Base-by-base conservation (phyloP, 2,113 vertebrate species). In the Propithecus coquereli region DNA sequence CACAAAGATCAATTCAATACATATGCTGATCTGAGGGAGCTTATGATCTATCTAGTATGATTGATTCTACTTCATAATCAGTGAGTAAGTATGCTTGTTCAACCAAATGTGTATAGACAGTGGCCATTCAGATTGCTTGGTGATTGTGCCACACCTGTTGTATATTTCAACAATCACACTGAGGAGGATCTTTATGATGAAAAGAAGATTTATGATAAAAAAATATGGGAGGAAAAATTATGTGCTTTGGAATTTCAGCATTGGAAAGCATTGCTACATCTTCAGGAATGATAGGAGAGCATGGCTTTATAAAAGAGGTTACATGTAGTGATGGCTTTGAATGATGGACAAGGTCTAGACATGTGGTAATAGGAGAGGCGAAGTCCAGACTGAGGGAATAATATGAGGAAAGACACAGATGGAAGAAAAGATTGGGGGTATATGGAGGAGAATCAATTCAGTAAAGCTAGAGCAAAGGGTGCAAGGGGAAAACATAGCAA, bases 51-150 rank as follows among this genome's bases (percentile, higher is more conserved):
- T 14, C 27, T 27, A n/a, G 57, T 17, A 34, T 34, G 2, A 4
- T 32, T 8, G 2, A 5, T 40, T 8, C 23, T 34, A 27, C 12
- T 18, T 43, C 25, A 30, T 76, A 18, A 4, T 22, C 6, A 37
- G 3, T 6, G 0, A 11, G 43, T 23, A 32, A 30, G 6, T 13
- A 18, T 3, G 2, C 8, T 7, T 52, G 23, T n/a, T 73, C 45
- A 91, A n/a, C 37, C 43, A 70, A 8, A 23, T 20, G 5, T 68
- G 50, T 17, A n/a, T 17, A 87, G 2, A 34, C 22, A 18, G 13
- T 40, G 4, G 65, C 13, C 9, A 40, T 34, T 61, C 23, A 7
- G 23, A 54, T 43, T 74, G 2, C 10, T 47, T 76, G 34, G 22
- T 50, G 25, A 52, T 30, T 11, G 5, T 32, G 27, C 16, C 50